These are phyloP conservation scores for Coranthus polyacanthus DNA, from an alignment of 2,797 vertebrate species.

Conservation along the genomic window DNA sequence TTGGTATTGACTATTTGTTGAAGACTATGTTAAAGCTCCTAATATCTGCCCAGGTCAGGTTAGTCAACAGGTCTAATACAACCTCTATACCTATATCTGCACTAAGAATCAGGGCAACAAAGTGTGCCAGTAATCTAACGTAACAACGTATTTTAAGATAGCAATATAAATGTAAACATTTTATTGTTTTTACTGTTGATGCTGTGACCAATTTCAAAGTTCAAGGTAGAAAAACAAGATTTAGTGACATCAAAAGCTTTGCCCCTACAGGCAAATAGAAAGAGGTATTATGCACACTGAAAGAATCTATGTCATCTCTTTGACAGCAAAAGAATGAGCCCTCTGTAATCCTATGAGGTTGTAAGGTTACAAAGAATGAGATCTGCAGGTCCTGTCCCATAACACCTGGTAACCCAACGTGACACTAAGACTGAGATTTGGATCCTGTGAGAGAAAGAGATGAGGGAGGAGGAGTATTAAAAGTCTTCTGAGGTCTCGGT, in stretches of 20 bases:
- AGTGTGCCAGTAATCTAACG: no score
- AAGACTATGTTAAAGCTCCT: constrained; percentile 1
- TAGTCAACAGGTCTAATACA: neutral
- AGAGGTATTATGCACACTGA: constrained; percentile 18
- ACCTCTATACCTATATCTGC: no score
- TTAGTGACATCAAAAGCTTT: constrained; percentile 26
- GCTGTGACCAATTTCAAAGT: neutral
- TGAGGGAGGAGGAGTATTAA: constrained; percentile 48
- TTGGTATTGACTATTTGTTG: neutral
- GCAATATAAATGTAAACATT: neutral
- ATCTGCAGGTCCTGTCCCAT: constrained; percentile 42
- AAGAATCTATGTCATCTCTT: constrained; percentile 39
- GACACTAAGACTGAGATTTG: constrained; percentile 39
- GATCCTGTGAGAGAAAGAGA: constrained; percentile 45
- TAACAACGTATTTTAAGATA: neutral
- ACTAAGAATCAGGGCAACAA: no score
- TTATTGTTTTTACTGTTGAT: constrained; percentile 1
- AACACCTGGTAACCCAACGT: constrained; percentile 54
- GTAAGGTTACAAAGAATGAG: constrained; percentile 32
- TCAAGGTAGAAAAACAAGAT: constrained; percentile 8
- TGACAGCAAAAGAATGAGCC: constrained; percentile 40
- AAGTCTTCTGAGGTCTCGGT: constrained; percentile 46
- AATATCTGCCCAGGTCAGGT: constrained; percentile 4
- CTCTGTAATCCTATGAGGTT: constrained; percentile 37
- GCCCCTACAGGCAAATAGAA: constrained; percentile 11